A percentile compares a stretch with the other conserved stretches of the same genome.
Conservation (phyloP, 2,888 invertebrate genomes). For the Caenorhabditis sp. region DNA sequence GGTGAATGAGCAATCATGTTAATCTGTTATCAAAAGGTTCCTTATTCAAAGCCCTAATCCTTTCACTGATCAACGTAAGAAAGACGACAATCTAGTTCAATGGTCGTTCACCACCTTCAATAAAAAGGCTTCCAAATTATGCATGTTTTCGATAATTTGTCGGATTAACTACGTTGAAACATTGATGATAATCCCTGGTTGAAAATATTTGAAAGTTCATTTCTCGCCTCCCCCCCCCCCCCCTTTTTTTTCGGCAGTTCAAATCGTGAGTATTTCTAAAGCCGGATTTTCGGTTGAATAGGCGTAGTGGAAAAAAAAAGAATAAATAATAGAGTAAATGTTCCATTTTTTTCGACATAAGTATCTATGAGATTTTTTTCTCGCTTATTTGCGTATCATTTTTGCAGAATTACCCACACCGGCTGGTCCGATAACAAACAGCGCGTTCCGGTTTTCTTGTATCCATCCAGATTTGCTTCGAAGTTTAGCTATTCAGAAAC, state of each 20-base stretch:
- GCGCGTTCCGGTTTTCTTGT: conserved; percentile 39
- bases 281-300: conserved; percentile 41
- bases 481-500: conserved; percentile 36
- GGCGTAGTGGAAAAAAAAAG: conserved; percentile 12
- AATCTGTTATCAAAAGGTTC: neutral
- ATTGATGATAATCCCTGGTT: neutral
- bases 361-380: neutral
- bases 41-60: neutral
- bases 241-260: neutral
- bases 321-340: conserved; percentile 10
- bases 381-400: conserved; percentile 4
- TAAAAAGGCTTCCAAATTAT: neutral
- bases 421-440: conserved; percentile 25
- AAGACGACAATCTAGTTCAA: neutral
- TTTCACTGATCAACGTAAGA: neutral
- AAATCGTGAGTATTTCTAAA: conserved; percentile 2
- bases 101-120: neutral
- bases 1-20: neutral
- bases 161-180: neutral
- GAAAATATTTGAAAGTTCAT: too few species aligned
- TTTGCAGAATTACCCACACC: conserved; percentile 37
- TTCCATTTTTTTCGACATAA: conserved; percentile 20
- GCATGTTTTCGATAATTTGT: neutral
- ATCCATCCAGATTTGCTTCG: conserved; percentile 34
- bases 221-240: too few species aligned